phyloP scores from a whole-genome alignment of 2,797 vertebrate species.

The Clamator glandarius region DNA sequence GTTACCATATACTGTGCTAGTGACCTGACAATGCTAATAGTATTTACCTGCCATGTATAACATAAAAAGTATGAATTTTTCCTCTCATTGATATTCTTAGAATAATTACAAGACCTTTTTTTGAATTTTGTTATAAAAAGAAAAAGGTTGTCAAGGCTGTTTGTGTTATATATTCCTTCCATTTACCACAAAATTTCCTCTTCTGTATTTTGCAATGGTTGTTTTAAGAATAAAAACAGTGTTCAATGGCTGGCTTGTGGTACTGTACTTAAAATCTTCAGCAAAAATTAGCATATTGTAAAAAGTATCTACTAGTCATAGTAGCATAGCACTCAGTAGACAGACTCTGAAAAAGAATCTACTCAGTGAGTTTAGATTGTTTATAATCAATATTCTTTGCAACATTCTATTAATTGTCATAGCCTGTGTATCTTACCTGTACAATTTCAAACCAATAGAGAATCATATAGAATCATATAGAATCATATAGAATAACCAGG shows the following conservation, averaged over 20 bases:
- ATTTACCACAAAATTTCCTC: not conserved
- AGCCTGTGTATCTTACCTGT: not conserved
- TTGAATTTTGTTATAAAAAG: not conserved
- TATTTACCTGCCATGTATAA: not conserved
- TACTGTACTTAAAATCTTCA: not conserved
- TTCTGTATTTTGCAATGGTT: not conserved
- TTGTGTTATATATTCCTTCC: not conserved
- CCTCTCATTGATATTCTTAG: not conserved
- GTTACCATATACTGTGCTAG: not conserved
- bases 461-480: no score
- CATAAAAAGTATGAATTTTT: not conserved
- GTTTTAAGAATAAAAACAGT: not conserved
- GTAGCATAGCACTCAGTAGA: not conserved
- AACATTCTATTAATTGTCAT: not conserved
- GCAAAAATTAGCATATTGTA: not conserved
- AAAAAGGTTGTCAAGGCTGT: not conserved
- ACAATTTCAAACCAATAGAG: not conserved
- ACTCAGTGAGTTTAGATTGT: not conserved
- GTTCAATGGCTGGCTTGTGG: not conserved
- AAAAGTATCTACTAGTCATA: not conserved
- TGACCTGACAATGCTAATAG: not conserved
- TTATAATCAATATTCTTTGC: not conserved
- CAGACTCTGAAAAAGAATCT: not conserved
- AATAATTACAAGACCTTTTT: not conserved
- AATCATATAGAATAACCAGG: no score